Evolutionary conservation across 2,113 vertebrate genomes (phyloP).

Genomic region (Osmerus mordax): DNA sequence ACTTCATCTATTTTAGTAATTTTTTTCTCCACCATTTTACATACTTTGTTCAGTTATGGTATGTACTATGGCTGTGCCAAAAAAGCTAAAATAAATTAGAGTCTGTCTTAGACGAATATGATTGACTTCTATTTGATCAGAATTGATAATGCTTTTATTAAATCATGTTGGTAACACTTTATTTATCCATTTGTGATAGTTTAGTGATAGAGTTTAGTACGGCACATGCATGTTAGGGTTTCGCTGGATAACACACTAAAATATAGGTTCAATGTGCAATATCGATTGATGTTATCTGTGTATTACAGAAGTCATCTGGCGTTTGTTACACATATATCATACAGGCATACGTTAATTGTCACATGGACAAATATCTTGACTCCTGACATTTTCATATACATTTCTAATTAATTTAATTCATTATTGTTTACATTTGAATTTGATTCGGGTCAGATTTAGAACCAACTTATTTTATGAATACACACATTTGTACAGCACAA

Average conservation of each 20-base stretch:
- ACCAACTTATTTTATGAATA: no score
- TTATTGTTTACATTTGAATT: no score
- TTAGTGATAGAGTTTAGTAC: neutral
- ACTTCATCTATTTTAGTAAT: conserved; percentile 45
- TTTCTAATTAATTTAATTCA: no score
- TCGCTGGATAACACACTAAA: neutral
- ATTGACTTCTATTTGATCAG: conserved; percentile 30
- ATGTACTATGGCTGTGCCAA: conserved; percentile 24
- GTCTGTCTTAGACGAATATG: conserved; percentile 31
- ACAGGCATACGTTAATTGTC: no score
- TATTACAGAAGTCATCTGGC: no score
- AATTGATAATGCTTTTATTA: conserved; percentile 29
- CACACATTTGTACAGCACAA: no score
- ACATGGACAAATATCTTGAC: no score
- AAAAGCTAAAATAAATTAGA: conserved; percentile 40
- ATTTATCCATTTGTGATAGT: conserved; percentile 41
- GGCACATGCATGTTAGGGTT: neutral
- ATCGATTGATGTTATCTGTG: no score
- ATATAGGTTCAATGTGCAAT: neutral
- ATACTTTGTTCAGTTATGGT: conserved; percentile 10
- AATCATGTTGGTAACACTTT: conserved; percentile 53
- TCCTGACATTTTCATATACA: no score
- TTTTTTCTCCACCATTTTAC: conserved; percentile 39
- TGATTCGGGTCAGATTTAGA: no score
- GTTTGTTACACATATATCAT: no score